Conservation (phyloP, 2,888 invertebrate species). For the Prosapia bicincta region DNA sequence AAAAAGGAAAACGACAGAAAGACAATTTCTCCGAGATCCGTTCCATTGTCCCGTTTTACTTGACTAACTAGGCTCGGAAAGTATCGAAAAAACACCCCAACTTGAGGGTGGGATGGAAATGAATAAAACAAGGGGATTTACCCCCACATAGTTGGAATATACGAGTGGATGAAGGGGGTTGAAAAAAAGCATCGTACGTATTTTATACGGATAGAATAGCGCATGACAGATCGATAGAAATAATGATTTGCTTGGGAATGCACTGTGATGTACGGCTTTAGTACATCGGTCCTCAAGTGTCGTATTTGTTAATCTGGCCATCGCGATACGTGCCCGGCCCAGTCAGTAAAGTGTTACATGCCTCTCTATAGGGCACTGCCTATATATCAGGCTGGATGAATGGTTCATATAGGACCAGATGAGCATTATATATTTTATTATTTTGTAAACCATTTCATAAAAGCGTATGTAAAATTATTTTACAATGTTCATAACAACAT, state of each 20-base stretch:
- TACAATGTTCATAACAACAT: no score
- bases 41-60: constrained; percentile 9
- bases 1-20: neutral
- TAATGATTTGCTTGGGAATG: constrained; percentile 10
- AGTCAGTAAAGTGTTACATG: no score
- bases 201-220: constrained; percentile 12
- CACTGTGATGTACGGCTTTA: neutral
- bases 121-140: constrained; percentile 30
- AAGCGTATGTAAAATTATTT: no score
- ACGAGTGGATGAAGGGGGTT: constrained; percentile 23
- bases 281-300: no score
- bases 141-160: constrained; percentile 21
- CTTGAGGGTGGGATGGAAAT: constrained; percentile 21
- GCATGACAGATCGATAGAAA: constrained; percentile 9
- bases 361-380: no score
- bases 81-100: constrained; percentile 4
- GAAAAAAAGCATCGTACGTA: constrained; percentile 18
- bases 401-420: no score
- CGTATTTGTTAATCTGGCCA: no score
- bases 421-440: no score
- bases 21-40: constrained; percentile 10
- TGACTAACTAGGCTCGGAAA: constrained; percentile 9
- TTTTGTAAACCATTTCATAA: no score
- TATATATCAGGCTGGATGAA: no score
- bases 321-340: no score